Evolutionary conservation across 2,797 vertebrate genomes (phyloP).

Genomic region (Muscicapa comitata): DNA sequence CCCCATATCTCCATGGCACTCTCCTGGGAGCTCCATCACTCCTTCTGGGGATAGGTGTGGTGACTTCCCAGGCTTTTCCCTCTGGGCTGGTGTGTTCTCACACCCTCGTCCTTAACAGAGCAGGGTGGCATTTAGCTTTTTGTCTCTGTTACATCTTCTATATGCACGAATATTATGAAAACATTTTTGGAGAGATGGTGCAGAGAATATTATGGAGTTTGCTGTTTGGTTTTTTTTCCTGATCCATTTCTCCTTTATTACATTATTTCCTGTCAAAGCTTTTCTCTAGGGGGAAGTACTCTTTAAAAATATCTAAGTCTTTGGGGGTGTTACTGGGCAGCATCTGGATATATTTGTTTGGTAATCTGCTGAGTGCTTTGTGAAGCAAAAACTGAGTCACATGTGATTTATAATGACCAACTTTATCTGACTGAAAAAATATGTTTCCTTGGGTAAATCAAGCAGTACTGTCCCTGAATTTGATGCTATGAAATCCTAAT

Average conservation of each 20-base stretch:
- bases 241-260: background rate
- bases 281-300: background rate
- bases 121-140: background rate
- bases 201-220: background rate
- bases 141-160: background rate
- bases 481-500: background rate
- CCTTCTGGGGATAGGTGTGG: background rate
- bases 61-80: background rate
- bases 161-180: background rate
- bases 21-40: background rate
- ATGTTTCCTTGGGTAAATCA: background rate
- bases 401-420: background rate
- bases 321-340: background rate
- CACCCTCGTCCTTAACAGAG: background rate
- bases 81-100: background rate
- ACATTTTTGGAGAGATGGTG: background rate
- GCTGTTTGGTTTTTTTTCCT: background rate
- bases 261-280: background rate
- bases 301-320: background rate
- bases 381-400: background rate
- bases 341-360: background rate
- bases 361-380: background rate
- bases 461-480: background rate
- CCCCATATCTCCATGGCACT: accelerated
- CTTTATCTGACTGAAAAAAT: background rate